Conservation (phyloP, 1,140 invertebrate species). For the Drosophila hydei region DNA sequence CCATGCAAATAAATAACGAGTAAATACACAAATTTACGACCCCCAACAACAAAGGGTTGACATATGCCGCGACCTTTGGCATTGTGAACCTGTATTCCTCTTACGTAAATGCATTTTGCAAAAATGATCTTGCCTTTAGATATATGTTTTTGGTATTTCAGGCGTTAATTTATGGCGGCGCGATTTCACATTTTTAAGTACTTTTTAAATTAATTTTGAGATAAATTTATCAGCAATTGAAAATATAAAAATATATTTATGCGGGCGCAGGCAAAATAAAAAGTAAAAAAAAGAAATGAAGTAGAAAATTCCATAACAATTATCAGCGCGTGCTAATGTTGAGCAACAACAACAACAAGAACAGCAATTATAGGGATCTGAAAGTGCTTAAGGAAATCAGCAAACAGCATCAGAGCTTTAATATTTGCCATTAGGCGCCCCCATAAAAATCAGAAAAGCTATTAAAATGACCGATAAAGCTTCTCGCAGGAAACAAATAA, state of each 20-base stretch:
- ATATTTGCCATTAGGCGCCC: conserved; percentile 35
- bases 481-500: not conserved
- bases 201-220: conserved; percentile 9
- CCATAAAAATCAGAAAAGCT: conserved; percentile 43
- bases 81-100: not conserved
- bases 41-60: conserved; percentile 15
- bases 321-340: conserved; percentile 34
- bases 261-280: conserved; percentile 25
- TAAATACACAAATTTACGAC: conserved; percentile 58
- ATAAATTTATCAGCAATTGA: conserved; percentile 34
- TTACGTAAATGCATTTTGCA: too few species aligned
- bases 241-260: conserved; percentile 9
- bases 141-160: not conserved
- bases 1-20: conserved; percentile 78
- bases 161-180: conserved; percentile 2
- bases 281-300: conserved; percentile 3
- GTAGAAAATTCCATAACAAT: conserved; percentile 18
- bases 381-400: conserved; percentile 30
- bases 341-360: not conserved
- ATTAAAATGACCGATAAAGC: conserved; percentile 37
- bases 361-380: not conserved
- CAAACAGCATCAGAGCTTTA: conserved; percentile 24
- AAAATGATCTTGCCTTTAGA: not conserved
- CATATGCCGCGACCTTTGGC: not conserved
- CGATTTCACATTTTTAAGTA: conserved; percentile 3